Conservation (phyloP, 2,888 invertebrate species). For the Atrina japonica region DNA sequence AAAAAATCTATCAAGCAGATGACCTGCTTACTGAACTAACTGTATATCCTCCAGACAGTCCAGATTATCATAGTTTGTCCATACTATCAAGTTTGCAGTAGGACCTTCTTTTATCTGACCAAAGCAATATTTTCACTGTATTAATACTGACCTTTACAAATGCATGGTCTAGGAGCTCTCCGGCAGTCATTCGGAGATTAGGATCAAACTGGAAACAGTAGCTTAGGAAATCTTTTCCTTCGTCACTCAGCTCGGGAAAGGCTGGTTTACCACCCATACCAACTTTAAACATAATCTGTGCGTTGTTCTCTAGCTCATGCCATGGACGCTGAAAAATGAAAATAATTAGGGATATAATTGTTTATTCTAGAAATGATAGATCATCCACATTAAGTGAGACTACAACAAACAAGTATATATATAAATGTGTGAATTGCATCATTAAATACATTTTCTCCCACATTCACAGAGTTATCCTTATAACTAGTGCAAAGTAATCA, state of each 20-base stretch:
- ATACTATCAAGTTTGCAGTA: too few species aligned
- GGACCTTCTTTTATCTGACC: too few species aligned
- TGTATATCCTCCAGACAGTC: too few species aligned
- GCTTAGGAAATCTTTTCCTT: constrained; percentile 90
- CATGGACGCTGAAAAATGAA: constrained; percentile 88
- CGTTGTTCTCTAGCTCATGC: constrained; percentile 94
- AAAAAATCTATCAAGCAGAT: too few species aligned
- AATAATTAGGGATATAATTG: not conserved
- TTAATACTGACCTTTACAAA: constrained; percentile 83
- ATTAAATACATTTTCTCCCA: too few species aligned
- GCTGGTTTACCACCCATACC: constrained; percentile 94
- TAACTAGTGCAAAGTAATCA: too few species aligned
- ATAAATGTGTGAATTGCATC: too few species aligned
- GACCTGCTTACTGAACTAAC: too few species aligned
- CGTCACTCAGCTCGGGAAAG: constrained; percentile 89
- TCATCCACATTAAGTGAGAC: not conserved
- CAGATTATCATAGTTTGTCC: too few species aligned
- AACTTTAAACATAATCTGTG: constrained; percentile 97
- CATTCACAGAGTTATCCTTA: too few species aligned
- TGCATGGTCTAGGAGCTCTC: constrained; percentile 87
- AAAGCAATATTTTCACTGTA: too few species aligned
- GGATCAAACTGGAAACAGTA: constrained; percentile 92
- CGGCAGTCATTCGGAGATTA: constrained; percentile 86
- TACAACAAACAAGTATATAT: too few species aligned
- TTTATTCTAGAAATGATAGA: not conserved